A percentile compares a stretch with the other conserved stretches of the same genome.
Conservation (phyloP, 2,888 invertebrate species). For the Tetanocera ferruginea region DNA sequence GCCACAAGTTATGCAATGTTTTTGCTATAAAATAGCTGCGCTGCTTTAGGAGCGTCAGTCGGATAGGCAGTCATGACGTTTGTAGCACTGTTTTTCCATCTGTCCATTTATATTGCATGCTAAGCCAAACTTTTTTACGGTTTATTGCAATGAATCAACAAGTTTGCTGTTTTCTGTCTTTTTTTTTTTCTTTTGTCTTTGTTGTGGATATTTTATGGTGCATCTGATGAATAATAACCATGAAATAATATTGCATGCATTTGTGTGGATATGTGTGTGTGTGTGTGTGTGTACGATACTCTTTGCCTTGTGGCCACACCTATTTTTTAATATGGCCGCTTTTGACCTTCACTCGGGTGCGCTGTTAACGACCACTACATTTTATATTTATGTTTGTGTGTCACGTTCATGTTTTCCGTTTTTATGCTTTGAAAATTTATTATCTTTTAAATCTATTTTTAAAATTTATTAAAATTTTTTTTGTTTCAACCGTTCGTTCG, state of each 20-base stretch:
- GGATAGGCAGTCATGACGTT: neutral
- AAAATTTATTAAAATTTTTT: neutral
- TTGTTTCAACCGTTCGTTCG: neutral
- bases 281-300: neutral
- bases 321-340: neutral
- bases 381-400: neutral
- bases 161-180: slow-evolving; percentile 10
- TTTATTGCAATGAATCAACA: slow-evolving; percentile 26
- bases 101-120: neutral
- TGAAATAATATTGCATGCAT: slow-evolving; percentile 11
- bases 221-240: slow-evolving; percentile 36
- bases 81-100: neutral
- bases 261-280: neutral
- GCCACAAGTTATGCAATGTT: slow-evolving; percentile 19
- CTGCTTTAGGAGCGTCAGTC: neutral
- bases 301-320: neutral
- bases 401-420: slow-evolving; percentile 28
- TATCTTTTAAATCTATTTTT: neutral
- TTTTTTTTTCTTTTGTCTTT: neutral
- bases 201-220: slow-evolving; percentile 13
- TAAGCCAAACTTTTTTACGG: slow-evolving; percentile 3
- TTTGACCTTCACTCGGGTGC: neutral
- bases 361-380: neutral
- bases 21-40: neutral
- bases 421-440: neutral